phyloP scores from a whole-genome alignment of 1,140 invertebrate genomes.

The Globodera ellingtonae region DNA sequence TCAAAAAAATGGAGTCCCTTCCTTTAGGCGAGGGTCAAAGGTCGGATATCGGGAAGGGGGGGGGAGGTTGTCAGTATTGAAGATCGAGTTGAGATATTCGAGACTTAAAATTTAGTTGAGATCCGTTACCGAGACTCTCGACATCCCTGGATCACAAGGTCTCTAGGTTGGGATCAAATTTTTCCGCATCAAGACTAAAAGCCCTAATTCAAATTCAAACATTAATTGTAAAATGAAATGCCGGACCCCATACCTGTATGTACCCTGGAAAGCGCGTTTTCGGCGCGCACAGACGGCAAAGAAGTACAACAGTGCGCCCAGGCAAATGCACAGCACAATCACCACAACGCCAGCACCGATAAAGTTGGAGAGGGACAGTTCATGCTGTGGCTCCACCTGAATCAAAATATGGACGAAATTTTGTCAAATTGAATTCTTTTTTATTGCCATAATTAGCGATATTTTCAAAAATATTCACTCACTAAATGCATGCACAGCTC shows the following conservation, averaged over 20 bases:
- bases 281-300: constrained; percentile 51
- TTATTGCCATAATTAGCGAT: too few species aligned
- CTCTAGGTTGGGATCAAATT: background rate
- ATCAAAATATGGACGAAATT: constrained; percentile 20
- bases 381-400: constrained; percentile 40
- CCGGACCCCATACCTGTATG: constrained; percentile 71
- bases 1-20: too few species aligned
- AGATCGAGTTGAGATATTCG: too few species aligned
- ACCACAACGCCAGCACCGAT: constrained; percentile 53
- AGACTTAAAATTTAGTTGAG: too few species aligned
- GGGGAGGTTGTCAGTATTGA: too few species aligned
- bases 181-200: background rate
- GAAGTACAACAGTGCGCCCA: constrained; percentile 58
- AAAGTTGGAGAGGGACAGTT: constrained; percentile 55
- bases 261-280: constrained; percentile 66
- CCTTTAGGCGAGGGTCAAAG: too few species aligned
- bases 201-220: background rate
- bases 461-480: background rate
- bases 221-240: background rate
- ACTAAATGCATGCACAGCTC: constrained; percentile 54
- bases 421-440: too few species aligned
- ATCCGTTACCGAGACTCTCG: too few species aligned
- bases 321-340: constrained; percentile 50
- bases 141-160: too few species aligned
- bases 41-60: too few species aligned